Conservation (phyloP, 2,888 invertebrate genomes). For the Sepiola atlantica region DNA sequence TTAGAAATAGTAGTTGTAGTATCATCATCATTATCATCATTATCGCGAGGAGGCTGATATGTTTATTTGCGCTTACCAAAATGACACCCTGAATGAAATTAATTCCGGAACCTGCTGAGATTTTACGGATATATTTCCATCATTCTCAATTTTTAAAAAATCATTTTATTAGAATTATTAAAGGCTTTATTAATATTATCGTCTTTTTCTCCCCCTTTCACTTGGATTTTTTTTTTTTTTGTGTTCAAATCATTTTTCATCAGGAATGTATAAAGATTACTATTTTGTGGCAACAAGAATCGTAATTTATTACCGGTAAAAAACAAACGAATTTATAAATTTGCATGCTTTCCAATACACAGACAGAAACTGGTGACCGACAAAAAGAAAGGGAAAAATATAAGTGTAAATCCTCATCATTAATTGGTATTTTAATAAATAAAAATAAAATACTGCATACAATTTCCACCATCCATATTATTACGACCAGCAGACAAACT, state of each 20-base stretch:
- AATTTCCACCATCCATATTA: slow-evolving; percentile 1
- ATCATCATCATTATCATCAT: neutral
- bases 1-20: neutral
- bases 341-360: slow-evolving; percentile 11
- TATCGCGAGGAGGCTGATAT: neutral
- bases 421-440: slow-evolving; percentile 2
- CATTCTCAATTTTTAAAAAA: neutral
- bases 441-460: neutral
- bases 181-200: neutral
- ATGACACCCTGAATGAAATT: neutral
- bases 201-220: neutral
- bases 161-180: neutral
- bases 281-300: neutral
- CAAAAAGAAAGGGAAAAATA: neutral
- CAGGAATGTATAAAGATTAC: neutral
- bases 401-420: neutral
- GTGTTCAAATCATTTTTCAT: neutral
- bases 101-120: slow-evolving; percentile 21
- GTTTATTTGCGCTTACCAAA: neutral
- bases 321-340: neutral
- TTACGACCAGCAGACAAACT: neutral
- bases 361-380: slow-evolving; percentile 32
- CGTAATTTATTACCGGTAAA: neutral
- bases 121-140: neutral
- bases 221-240: neutral